Conservation (phyloP, 2,888 invertebrate species). For the Dione vanillae region DNA sequence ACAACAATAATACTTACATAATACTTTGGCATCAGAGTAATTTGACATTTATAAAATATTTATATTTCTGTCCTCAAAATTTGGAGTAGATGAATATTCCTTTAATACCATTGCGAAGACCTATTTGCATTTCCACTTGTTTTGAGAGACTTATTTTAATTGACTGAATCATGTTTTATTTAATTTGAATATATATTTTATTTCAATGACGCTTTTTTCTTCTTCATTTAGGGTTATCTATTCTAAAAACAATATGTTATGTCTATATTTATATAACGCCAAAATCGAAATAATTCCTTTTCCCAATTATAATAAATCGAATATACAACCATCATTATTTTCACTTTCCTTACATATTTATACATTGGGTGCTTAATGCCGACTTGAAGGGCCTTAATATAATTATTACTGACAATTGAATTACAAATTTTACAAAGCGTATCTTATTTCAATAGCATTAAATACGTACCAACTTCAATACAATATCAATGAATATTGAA, state of each 20-base stretch:
- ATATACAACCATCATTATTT: too few species aligned
- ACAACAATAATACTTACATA: conserved; percentile 5
- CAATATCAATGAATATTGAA: neutral
- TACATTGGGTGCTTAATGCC: too few species aligned
- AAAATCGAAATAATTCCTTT: too few species aligned
- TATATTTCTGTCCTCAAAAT: neutral
- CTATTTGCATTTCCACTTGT: conserved; percentile 17
- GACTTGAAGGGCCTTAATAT: too few species aligned
- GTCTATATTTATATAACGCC: too few species aligned
- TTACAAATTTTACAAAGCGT: too few species aligned
- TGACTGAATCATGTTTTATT: conserved; percentile 16
- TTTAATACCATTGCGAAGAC: neutral
- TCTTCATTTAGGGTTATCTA: too few species aligned
- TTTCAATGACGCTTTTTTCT: neutral
- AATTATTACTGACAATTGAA: too few species aligned
- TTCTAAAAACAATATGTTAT: neutral
- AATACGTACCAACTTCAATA: neutral
- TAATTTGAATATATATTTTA: neutral
- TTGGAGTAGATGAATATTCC: conserved; percentile 20
- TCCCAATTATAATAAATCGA: too few species aligned
- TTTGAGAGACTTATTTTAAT: conserved; percentile 9
- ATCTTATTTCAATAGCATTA: too few species aligned
- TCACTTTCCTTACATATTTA: too few species aligned
- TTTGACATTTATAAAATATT: conserved; percentile 15
- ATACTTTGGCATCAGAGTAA: too few species aligned